These are phyloP conservation scores for Otis tarda DNA, from an alignment of 2,113 vertebrate genomes.

Conservation along the genomic window DNA sequence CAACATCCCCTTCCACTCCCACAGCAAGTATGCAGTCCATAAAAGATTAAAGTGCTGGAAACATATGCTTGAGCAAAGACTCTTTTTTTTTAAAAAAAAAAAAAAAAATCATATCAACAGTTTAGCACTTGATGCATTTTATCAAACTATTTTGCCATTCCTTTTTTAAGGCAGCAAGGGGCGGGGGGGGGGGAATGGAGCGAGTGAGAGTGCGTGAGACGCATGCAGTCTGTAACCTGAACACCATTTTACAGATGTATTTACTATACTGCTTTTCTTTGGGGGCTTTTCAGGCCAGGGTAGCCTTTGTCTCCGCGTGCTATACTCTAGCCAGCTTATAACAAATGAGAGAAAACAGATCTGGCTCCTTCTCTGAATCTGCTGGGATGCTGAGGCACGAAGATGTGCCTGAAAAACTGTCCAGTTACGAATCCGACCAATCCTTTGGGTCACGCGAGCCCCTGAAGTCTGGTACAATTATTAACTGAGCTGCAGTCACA, in stretches of 20 bases:
- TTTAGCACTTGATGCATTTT: not conserved
- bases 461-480: slow-evolving; percentile 40
- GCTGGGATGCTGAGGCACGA: not conserved
- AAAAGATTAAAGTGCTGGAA: slow-evolving; percentile 31
- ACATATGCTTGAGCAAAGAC: not conserved
- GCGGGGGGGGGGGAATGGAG: not conserved
- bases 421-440: not conserved
- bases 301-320: not conserved
- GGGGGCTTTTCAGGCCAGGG: slow-evolving; percentile 14
- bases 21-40: slow-evolving; percentile 31
- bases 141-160: not conserved
- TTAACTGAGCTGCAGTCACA: slow-evolving; percentile 40
- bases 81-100: not conserved
- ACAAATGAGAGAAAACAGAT: slow-evolving; percentile 1
- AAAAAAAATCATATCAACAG: not conserved
- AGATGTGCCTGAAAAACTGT: not conserved
- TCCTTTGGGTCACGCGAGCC: not conserved
- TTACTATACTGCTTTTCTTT: slow-evolving; percentile 2
- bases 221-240: not conserved
- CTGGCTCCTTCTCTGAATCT: not conserved
- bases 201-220: rapidly evolving
- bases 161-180: not conserved
- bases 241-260: not conserved
- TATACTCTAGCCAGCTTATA: not conserved
- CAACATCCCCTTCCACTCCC: slow-evolving; percentile 36